phyloP scores from a whole-genome alignment of 1,140 invertebrate species.

The Diorhabda carinulata region DNA sequence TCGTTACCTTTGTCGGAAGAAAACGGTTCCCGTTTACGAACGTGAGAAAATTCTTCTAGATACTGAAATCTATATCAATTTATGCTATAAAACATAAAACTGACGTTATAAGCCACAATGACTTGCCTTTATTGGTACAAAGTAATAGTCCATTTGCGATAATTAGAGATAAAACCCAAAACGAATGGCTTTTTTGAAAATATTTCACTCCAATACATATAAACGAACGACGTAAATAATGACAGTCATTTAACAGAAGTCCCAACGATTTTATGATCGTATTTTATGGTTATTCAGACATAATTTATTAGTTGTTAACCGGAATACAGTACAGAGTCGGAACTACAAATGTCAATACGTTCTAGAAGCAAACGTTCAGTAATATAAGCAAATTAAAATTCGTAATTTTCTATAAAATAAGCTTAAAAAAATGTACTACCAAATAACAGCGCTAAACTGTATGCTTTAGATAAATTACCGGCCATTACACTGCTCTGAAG shows the following conservation, averaged over 20 bases:
- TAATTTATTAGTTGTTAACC: constrained; percentile 3
- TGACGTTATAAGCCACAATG: constrained; percentile 2
- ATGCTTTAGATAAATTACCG: too few species aligned
- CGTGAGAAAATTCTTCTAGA: neutral
- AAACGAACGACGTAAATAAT: neutral
- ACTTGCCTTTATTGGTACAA: constrained; percentile 2
- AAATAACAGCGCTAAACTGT: too few species aligned
- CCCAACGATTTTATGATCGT: constrained; percentile 1
- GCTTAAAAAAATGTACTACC: too few species aligned
- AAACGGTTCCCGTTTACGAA: neutral
- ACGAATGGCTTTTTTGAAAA: constrained; percentile 1
- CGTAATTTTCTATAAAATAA: too few species aligned
- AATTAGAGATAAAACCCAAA: constrained; percentile 1
- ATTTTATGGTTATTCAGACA: constrained; percentile 1
- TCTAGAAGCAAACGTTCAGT: too few species aligned
- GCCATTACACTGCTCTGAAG: too few species aligned
- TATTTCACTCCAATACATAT: neutral
- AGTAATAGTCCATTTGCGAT: neutral
- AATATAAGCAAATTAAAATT: too few species aligned
- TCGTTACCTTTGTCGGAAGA: neutral
- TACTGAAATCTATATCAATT: neutral
- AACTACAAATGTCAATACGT: neutral
- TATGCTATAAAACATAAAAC: constrained; percentile 1
- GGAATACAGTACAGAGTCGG: too few species aligned
- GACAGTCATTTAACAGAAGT: neutral